phyloP scores from a whole-genome alignment of 2,888 invertebrate genomes.

The Agrenia bidenticulata region DNA sequence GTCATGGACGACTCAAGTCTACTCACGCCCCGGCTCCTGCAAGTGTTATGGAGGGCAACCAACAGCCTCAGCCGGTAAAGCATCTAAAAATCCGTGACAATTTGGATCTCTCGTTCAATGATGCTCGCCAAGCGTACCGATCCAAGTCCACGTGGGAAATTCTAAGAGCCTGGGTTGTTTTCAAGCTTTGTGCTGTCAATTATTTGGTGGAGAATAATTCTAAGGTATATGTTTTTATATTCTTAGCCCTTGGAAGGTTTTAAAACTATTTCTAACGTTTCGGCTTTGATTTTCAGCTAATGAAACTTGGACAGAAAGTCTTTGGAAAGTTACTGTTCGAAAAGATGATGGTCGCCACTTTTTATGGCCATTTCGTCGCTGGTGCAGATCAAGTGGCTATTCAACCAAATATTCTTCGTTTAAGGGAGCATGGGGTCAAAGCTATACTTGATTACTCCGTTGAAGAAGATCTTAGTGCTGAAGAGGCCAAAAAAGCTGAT shows the following conservation, averaged over 20 bases:
- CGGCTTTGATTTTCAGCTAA: constrained; percentile 65
- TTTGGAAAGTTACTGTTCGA: constrained; percentile 82
- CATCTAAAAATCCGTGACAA: constrained; percentile 62
- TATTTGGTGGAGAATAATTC: constrained; percentile 88
- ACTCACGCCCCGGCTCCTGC: constrained; percentile 34
- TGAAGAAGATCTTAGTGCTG: constrained; percentile 90
- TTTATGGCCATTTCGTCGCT: constrained; percentile 99
- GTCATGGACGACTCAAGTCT: constrained; percentile 25
- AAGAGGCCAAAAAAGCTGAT: constrained; percentile 92
- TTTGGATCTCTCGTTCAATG: constrained; percentile 81
- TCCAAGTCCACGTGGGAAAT: constrained; percentile 93
- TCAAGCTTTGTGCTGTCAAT: constrained; percentile 83
- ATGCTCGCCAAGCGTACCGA: constrained; percentile 83
- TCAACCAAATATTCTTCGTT: constrained; percentile 76
- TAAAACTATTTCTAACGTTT: background rate
- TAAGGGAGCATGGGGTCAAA: constrained; percentile 95
- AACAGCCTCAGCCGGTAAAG: constrained; percentile 12
- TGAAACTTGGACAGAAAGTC: constrained; percentile 73
- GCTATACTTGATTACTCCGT: constrained; percentile 98
- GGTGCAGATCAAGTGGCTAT: constrained; percentile 90
- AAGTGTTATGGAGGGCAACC: constrained; percentile 8
- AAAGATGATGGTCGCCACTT: constrained; percentile 84
- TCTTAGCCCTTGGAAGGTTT: too few species aligned
- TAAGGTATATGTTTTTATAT: constrained; percentile 67
- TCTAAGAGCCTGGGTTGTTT: constrained; percentile 84